Percentiles rank a stretch among this genome's conserved stretches.
Conservation (phyloP, 2,113 vertebrate species). For the Prinia subflava region DNA sequence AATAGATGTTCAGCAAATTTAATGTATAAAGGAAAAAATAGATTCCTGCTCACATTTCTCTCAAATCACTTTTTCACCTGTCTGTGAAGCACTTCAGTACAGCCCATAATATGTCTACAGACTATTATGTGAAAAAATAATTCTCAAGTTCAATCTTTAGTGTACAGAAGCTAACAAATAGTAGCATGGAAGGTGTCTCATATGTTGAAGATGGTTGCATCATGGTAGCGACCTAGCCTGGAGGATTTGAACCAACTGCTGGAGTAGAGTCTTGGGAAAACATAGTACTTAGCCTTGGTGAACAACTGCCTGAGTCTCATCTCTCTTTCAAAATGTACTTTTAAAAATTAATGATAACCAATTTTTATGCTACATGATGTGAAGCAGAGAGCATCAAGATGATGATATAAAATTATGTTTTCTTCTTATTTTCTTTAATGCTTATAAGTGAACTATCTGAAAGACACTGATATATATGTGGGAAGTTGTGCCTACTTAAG, state of each 20-base stretch:
- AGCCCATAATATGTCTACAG: background rate
- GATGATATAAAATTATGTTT: background rate
- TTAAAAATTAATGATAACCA: background rate
- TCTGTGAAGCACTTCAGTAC: background rate
- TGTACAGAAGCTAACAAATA: background rate
- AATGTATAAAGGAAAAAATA: background rate
- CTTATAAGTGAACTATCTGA: background rate
- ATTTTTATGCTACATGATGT: background rate
- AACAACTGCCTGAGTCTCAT: background rate
- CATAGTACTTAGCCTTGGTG: background rate
- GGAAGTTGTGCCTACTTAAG: background rate
- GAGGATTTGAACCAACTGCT: background rate
- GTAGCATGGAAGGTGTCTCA: background rate
- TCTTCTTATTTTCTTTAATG: background rate
- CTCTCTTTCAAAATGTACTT: background rate
- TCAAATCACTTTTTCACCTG: background rate
- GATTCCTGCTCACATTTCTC: background rate
- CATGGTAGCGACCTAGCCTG: background rate
- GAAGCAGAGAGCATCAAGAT: background rate
- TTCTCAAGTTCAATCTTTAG: background rate
- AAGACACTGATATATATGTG: background rate
- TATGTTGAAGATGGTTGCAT: background rate
- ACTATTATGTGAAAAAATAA: background rate
- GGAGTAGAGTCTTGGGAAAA: background rate
- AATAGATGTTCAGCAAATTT: background rate